Conservation (phyloP, 2,888 invertebrate genomes). For the Brachyopa scutellaris region DNA sequence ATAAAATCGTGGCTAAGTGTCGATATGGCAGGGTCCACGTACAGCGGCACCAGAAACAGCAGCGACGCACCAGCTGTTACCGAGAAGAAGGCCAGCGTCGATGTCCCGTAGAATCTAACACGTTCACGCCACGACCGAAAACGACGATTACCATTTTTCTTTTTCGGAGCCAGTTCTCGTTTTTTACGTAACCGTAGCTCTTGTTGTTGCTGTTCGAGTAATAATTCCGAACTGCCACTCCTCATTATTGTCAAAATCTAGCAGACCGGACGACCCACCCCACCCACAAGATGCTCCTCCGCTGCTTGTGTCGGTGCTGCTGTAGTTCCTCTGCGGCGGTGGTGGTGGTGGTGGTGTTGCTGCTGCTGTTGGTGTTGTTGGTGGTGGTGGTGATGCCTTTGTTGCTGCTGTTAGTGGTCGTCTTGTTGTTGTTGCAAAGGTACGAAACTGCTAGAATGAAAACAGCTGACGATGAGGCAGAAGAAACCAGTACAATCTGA, state of each 20-base stretch:
- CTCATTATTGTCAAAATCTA: slow-evolving; percentile 84
- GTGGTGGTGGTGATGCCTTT: not conserved
- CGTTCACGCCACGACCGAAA: slow-evolving; percentile 86
- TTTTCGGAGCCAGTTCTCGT: slow-evolving; percentile 84
- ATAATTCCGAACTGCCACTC: slow-evolving; percentile 90
- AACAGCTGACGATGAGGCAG: slow-evolving; percentile 38
- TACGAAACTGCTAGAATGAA: slow-evolving; percentile 65
- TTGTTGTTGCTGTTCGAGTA: slow-evolving; percentile 89
- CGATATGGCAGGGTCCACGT: slow-evolving; percentile 93
- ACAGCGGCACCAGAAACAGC: slow-evolving; percentile 88
- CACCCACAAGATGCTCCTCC: slow-evolving; percentile 66
- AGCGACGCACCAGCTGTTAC: slow-evolving; percentile 88
- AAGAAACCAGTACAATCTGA: slow-evolving; percentile 33
- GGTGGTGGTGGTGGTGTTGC: not conserved
- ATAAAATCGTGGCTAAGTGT: slow-evolving; percentile 94
- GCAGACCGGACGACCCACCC: slow-evolving; percentile 73
- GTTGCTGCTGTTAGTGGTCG: not conserved
- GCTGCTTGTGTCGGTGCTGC: slow-evolving; percentile 53
- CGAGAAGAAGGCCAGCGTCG: slow-evolving; percentile 87
- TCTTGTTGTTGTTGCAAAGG: slow-evolving; percentile 51
- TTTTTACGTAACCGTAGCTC: slow-evolving; percentile 86
- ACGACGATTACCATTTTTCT: slow-evolving; percentile 83
- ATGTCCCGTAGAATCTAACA: slow-evolving; percentile 87
- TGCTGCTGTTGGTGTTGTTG: slow-evolving; percentile 49
- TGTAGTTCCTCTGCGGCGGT: slow-evolving; percentile 16